Conservation (phyloP, 2,797 vertebrate species). For the Brachyrhaphis roseni region DNA sequence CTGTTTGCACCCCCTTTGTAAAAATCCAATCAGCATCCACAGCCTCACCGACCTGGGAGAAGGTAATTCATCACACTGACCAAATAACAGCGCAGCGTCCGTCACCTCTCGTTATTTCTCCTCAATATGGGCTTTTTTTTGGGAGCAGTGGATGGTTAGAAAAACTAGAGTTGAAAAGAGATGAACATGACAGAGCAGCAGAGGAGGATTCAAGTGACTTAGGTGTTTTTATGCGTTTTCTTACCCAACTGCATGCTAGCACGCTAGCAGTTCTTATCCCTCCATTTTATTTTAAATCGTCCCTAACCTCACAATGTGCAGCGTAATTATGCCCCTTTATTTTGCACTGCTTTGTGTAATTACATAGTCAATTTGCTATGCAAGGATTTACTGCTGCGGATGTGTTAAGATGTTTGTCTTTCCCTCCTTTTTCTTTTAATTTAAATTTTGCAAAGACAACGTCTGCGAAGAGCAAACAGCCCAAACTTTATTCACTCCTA, state of each 20-base stretch:
- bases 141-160: neutral
- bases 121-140: constrained; percentile 8
- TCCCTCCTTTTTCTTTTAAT: neutral
- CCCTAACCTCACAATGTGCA: constrained; percentile 25
- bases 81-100: constrained; percentile 23
- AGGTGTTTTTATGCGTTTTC: neutral
- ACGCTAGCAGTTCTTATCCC: constrained; percentile 21
- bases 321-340: constrained; percentile 58
- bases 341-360: constrained; percentile 57
- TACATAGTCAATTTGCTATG: constrained; percentile 57
- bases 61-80: constrained; percentile 40
- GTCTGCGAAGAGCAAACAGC: constrained; percentile 10
- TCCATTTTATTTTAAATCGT: constrained; percentile 6
- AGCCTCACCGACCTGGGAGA: constrained; percentile 20
- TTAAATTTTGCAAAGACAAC: constrained; percentile 39
- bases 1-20: constrained; percentile 18
- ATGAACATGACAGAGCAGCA: neutral
- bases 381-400: constrained; percentile 45
- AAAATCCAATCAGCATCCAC: constrained; percentile 37
- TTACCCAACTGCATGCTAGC: constrained; percentile 10
- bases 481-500: constrained; percentile 60
- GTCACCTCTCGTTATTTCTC: constrained; percentile 15
- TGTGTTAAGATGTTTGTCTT: constrained; percentile 25
- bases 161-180: constrained; percentile 1
- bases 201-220: neutral